Percentiles rank a stretch among this genome's conserved stretches.
Conservation (phyloP, 2,797 vertebrate genomes). For the Syndactyla subalaris region DNA sequence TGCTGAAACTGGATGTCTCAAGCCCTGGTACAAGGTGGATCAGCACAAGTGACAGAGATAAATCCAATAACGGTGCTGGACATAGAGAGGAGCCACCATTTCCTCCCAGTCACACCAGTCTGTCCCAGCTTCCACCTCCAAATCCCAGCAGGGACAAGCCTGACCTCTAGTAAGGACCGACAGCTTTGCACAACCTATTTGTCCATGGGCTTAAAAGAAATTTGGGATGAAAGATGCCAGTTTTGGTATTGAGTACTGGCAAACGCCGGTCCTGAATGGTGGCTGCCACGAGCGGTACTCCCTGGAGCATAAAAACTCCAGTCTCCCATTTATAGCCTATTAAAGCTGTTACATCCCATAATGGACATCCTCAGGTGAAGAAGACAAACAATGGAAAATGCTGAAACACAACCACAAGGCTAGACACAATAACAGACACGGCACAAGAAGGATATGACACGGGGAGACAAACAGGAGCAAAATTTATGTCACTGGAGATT, state of each 20-base stretch:
- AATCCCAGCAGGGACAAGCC: not conserved
- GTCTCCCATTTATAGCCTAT: conserved; percentile 9
- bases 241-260: not conserved
- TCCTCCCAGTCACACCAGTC: rapidly evolving
- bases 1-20: not conserved
- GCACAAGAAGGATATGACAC: conserved; percentile 47
- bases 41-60: not conserved
- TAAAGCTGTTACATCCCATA: conserved; percentile 56
- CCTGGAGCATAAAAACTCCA: not conserved
- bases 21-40: not conserved
- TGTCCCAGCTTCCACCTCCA: not conserved
- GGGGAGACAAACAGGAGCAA: conserved; percentile 55
- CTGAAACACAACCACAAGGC: not conserved
- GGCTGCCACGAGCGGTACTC: not conserved
- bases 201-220: not conserved
- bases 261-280: not conserved
- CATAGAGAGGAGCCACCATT: not conserved
- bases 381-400: conserved; percentile 31
- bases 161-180: not conserved
- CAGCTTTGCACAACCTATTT: not conserved
- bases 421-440: conserved; percentile 44
- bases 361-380: conserved; percentile 57
- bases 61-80: rapidly evolving
- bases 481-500: conserved; percentile 59
- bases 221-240: not conserved